Percentiles rank a stretch among this genome's conserved stretches.
Conservation (phyloP, 1,140 invertebrate species). For the Belonocnema kinseyi region DNA sequence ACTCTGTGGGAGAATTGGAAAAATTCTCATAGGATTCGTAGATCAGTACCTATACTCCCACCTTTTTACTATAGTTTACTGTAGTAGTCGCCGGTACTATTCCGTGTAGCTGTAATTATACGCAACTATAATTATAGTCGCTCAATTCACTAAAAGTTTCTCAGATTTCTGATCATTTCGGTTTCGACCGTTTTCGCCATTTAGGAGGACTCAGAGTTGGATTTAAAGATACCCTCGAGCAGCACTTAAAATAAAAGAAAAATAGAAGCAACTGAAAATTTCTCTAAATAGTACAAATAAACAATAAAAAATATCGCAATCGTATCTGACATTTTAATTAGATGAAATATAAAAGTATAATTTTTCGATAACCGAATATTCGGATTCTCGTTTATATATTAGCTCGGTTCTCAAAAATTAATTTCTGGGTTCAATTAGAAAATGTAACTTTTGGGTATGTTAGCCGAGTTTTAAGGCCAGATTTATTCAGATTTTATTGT, state of each 20-base stretch:
- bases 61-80: constrained; percentile 19
- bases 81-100: constrained; percentile 49
- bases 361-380: too few relatives aligned
- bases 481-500: too few relatives aligned
- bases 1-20: constrained; percentile 23
- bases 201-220: constrained; percentile 25
- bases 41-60: constrained; percentile 9
- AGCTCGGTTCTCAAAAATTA: too few relatives aligned
- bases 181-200: constrained; percentile 26
- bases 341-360: too few relatives aligned
- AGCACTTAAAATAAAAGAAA: constrained; percentile 9
- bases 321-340: too few relatives aligned
- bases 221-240: constrained; percentile 29
- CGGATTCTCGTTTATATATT: too few relatives aligned
- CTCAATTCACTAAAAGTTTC: constrained; percentile 47
- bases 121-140: constrained; percentile 63
- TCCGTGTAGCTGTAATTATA: constrained; percentile 50
- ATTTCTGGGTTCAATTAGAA: too few relatives aligned
- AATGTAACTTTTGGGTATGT: too few relatives aligned
- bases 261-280: not conserved
- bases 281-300: not conserved
- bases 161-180: constrained; percentile 32
- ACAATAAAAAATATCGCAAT: not conserved
- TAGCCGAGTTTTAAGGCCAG: too few relatives aligned
- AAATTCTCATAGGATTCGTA: constrained; percentile 27